Evolutionary conservation across 2,888 invertebrate species (phyloP).

Genomic region (Aproaerema taeniolella): DNA sequence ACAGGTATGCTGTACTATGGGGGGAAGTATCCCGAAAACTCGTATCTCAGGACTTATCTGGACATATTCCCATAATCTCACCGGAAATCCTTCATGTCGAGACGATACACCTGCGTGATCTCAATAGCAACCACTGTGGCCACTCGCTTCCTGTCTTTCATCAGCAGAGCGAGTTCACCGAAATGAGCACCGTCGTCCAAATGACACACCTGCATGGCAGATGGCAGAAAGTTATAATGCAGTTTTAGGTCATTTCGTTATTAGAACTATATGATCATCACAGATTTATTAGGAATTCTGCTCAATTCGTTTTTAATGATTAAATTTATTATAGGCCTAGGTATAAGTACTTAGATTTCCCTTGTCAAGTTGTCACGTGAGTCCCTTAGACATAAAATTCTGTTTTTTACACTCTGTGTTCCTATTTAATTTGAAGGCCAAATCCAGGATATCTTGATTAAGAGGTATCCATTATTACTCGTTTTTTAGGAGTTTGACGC

Average conservation of each 20-base stretch:
- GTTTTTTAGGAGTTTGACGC: not conserved
- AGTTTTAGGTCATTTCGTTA: no score
- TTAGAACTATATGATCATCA: not conserved
- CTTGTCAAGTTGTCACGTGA: not conserved
- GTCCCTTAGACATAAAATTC: not conserved
- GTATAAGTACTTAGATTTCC: not conserved
- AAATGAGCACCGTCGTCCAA: constrained; percentile 80
- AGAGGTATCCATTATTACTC: no score
- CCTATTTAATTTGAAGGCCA: no score
- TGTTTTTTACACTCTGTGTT: no score
- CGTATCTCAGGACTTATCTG: no score
- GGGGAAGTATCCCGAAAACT: not conserved
- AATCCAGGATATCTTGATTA: no score
- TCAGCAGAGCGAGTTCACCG: constrained; percentile 78
- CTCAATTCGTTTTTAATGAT: not conserved
- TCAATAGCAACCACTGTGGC: constrained; percentile 79
- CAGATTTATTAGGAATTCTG: not conserved
- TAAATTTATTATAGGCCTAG: not conserved
- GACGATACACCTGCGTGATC: constrained; percentile 77
- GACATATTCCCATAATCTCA: no score
- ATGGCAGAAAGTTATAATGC: no score
- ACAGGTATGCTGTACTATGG: not conserved
- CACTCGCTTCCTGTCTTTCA: constrained; percentile 71
- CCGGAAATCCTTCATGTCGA: constrained; percentile 74
- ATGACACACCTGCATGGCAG: constrained; percentile 65